phyloP scores from a whole-genome alignment of 2,888 invertebrate species.

The Opisthograptis luteolata region DNA sequence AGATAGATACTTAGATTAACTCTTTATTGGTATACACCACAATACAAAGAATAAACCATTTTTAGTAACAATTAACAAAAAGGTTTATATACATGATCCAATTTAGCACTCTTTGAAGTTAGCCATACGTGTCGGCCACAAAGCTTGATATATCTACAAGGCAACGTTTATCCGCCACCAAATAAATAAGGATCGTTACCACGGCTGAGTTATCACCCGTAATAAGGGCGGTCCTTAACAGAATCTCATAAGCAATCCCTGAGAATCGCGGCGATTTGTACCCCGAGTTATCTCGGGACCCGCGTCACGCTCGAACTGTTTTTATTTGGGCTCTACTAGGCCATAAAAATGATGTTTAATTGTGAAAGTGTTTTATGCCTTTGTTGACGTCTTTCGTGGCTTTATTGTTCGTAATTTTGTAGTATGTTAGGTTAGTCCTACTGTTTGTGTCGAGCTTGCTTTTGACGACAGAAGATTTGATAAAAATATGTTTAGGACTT shows the following conservation, averaged over 20 bases:
- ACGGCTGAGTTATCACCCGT: conserved; percentile 20
- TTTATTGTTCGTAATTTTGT: conserved; percentile 1
- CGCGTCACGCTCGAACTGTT: conserved; percentile 6
- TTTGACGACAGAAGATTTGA: too few relatives aligned
- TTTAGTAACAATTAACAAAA: too few relatives aligned
- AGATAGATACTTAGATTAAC: too few relatives aligned
- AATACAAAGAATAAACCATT: too few relatives aligned
- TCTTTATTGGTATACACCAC: too few relatives aligned
- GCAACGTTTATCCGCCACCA: conserved; percentile 8
- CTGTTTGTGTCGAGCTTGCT: too few relatives aligned
- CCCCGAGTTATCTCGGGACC: conserved; percentile 4
- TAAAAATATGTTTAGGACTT: too few relatives aligned
- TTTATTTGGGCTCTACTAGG: conserved; percentile 15
- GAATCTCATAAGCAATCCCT: conserved; percentile 21
- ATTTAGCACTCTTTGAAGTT: neutral
- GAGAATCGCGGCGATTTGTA: conserved; percentile 15
- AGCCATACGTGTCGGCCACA: neutral
- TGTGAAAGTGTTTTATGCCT: conserved; percentile 12
- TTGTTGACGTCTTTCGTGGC: conserved; percentile 6
- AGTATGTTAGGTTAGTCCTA: too few relatives aligned
- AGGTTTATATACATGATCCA: neutral
- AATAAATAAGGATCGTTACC: conserved; percentile 8
- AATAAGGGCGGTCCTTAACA: conserved; percentile 17
- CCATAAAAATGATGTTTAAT: conserved; percentile 14
- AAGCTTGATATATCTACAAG: conserved; percentile 8